Percentiles rank a stretch among this genome's conserved stretches.
These are phyloP conservation scores for Galaxea fascicularis DNA, from an alignment of 92 coral and sea anemone species.

Conservation along the genomic window DNA sequence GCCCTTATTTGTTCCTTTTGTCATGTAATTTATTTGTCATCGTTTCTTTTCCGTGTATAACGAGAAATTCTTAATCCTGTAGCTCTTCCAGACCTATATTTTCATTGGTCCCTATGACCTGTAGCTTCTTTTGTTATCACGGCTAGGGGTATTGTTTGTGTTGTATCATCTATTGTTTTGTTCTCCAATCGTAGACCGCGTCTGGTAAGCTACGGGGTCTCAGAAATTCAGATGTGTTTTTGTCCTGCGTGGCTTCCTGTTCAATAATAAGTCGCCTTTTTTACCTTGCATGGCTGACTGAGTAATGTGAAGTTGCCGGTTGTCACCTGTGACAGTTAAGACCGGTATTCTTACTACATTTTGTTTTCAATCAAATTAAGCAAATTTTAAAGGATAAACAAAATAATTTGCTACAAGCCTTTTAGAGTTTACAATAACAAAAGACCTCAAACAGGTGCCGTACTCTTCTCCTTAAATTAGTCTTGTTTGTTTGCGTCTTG, in stretches of 20 bases:
- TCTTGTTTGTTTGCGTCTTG: too few relatives aligned
- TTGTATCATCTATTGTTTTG: too few relatives aligned
- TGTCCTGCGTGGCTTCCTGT: not conserved
- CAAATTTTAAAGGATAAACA: not conserved
- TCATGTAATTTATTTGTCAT: not conserved
- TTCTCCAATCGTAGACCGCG: too few relatives aligned
- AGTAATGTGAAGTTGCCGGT: not conserved
- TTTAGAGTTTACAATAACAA: not conserved
- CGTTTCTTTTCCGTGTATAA: not conserved
- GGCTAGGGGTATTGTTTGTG: too few relatives aligned
- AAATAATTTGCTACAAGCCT: not conserved
- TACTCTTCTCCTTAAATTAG: not conserved
- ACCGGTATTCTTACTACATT: not conserved
- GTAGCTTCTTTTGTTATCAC: too few relatives aligned
- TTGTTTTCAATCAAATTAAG: too few relatives aligned
- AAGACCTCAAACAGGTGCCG: not conserved
- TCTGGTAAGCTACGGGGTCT: too few relatives aligned
- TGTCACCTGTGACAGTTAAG: slow-evolving; percentile 33
- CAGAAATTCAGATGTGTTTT: too few relatives aligned
- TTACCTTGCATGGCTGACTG: slow-evolving; percentile 12
- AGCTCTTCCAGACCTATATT: too few relatives aligned
- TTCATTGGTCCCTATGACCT: too few relatives aligned
- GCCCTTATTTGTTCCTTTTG: not conserved
- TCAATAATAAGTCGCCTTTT: not conserved
- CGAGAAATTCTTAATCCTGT: not conserved